Percentiles rank a stretch among this genome's conserved stretches.
Conservation (phyloP, 2,797 vertebrate species). For the Typhlichthys subterraneus region DNA sequence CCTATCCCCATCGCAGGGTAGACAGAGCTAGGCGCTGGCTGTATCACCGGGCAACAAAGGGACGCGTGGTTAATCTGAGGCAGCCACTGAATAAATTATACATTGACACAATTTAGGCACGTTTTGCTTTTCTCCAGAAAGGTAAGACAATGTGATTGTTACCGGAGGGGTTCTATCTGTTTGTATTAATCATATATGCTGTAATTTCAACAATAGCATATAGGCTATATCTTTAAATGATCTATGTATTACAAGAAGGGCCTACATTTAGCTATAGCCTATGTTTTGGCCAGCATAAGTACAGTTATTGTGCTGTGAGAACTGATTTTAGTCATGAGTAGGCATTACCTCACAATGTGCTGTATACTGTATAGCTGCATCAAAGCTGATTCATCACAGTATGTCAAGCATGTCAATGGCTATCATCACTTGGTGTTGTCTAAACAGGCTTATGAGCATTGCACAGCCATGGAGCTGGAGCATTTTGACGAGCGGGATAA, state of each 20-base stretch:
- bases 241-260: too few species aligned
- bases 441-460: background rate
- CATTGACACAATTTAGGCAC: constrained; percentile 23
- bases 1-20: constrained; percentile 30
- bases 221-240: too few species aligned
- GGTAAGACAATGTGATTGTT: constrained; percentile 44
- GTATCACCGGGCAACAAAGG: constrained; percentile 64
- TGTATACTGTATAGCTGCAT: too few species aligned
- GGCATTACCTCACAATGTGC: too few species aligned
- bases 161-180: too few species aligned
- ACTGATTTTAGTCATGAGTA: background rate
- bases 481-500: constrained; percentile 98
- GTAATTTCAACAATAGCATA: too few species aligned
- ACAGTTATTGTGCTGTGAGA: background rate
- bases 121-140: constrained; percentile 49
- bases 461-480: constrained; percentile 89
- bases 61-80: constrained; percentile 47
- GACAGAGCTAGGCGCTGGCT: constrained; percentile 36
- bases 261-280: too few species aligned
- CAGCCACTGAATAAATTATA: constrained; percentile 47
- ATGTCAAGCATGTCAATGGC: too few species aligned
- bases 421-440: too few species aligned
- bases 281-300: background rate
- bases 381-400: too few species aligned
- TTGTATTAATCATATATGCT: too few species aligned